Base-by-base conservation (phyloP, 2,113 vertebrate genomes). In the Notothenia coriiceps region DNA sequence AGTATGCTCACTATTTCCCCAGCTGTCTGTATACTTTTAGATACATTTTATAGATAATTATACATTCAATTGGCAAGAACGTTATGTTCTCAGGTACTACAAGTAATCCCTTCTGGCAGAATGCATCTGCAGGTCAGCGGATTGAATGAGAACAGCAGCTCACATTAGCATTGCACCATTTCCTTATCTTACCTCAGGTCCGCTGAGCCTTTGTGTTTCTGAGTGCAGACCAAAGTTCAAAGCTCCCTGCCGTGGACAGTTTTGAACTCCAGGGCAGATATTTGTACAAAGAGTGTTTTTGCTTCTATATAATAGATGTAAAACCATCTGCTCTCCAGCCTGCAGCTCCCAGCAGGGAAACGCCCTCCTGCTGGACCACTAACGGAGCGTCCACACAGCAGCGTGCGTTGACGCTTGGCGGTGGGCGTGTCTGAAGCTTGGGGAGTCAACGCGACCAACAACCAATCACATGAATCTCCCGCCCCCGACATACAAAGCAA, bases 291-390 rank as follows among this genome's bases (percentile, higher is more conserved):
- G 59, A 40, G 57, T 66, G 35, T 52, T 67, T 69, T 43, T 25
- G 49, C 20, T 10, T 65, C 12, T 6, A 40, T 40, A 7, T 40
- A 7, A 17, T 15, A 17, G n/a, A 33, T 56, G 61, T n/a, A 20
- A 55, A 11, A 46, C 20, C 14, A 43, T 47, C 70, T 52, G 49
- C 17, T 43, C 9, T 51, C n/a, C 14, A 25, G 33, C 40, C 71
- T 18, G 6, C 56, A 5, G 25, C 25, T 74, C 71, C 61, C 40
- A 29, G 70, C 52, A 68, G 52, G 52, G 49, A 57, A 10, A 33
- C 57, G 20, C 54, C 25, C 46, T 47, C 64, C 61, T 55, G 35
- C 14, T 66, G 60, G 22, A 22, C 22, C 22, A 22, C 22, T 22
- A 22, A 22, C 22, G 1, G 22, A 22, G 22, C 22, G 22, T 22